phyloP scores from a whole-genome alignment of 2,888 invertebrate genomes.

The Metacarcinus magister region DNA sequence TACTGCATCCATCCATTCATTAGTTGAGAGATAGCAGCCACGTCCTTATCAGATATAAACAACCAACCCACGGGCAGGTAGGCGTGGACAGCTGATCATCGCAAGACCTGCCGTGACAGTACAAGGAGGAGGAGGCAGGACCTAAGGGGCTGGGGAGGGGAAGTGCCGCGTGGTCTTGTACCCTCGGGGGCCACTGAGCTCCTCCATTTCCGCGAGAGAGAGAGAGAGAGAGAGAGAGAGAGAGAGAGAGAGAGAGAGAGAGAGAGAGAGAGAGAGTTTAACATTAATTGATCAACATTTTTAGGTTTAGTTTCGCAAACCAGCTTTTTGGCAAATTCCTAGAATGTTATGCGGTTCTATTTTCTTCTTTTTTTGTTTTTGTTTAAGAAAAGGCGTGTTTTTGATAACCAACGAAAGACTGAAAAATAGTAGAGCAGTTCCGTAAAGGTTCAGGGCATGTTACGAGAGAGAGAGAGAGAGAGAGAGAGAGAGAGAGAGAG shows the following conservation, averaged over 20 bases:
- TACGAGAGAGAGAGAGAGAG: too few relatives aligned
- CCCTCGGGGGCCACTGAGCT: not conserved
- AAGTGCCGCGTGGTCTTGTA: not conserved
- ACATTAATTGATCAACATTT: not conserved
- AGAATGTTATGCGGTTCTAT: not conserved
- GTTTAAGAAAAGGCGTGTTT: not conserved
- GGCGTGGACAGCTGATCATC: conserved; percentile 15
- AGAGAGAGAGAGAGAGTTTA: too few relatives aligned
- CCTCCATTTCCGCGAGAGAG: not conserved
- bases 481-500: too few relatives aligned
- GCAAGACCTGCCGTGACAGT: not conserved
- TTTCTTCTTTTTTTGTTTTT: not conserved
- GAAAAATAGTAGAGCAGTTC: not conserved
- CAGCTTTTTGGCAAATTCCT: not conserved
- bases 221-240: conserved; percentile 57
- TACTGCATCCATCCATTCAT: not conserved
- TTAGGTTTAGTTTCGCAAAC: not conserved
- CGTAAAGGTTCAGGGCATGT: not conserved
- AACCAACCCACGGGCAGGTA: not conserved
- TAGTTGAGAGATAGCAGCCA: not conserved
- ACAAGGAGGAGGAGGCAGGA: not conserved
- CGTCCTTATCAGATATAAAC: conserved; percentile 26
- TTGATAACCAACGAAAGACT: not conserved
- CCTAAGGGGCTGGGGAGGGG: not conserved
- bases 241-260: too few relatives aligned